These are phyloP conservation scores for Lycopodina hypogea DNA, from an alignment of 37 sponge, comb jelly and placozoan species.

Conservation along the genomic window DNA sequence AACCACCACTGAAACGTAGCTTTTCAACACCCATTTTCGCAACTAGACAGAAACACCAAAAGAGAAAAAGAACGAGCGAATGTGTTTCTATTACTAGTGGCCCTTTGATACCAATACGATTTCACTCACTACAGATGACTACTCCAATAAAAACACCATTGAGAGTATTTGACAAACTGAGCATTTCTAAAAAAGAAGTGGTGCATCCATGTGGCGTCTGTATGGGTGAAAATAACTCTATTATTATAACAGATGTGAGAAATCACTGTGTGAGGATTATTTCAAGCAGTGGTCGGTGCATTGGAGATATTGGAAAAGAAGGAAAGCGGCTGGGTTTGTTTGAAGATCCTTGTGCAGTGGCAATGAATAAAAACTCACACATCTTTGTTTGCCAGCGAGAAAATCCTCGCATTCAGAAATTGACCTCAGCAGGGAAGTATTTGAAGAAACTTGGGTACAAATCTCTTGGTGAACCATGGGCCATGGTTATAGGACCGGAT, in stretches of 20 bases:
- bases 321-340: slow-evolving; percentile 13
- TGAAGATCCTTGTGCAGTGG: slow-evolving; percentile 23
- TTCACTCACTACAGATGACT: slow-evolving; percentile 13
- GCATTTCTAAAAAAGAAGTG: slow-evolving; percentile 16
- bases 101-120: slow-evolving; percentile 31
- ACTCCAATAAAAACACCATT: slow-evolving; percentile 6
- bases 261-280: slow-evolving; percentile 34
- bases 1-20: background rate
- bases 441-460: slow-evolving; percentile 35
- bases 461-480: slow-evolving; percentile 34
- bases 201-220: slow-evolving; percentile 43
- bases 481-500: slow-evolving; percentile 16
- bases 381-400: slow-evolving; percentile 20
- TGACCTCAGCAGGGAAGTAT: slow-evolving; percentile 16
- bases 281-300: slow-evolving; percentile 29
- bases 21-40: background rate
- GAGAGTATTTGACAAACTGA: slow-evolving; percentile 33
- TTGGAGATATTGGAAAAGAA: slow-evolving; percentile 31
- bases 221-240: slow-evolving; percentile 27
- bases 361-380: slow-evolving; percentile 1
- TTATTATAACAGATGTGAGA: slow-evolving; percentile 27
- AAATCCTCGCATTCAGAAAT: slow-evolving; percentile 18
- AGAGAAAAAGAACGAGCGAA: background rate
- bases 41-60: background rate
- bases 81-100: background rate